A percentile compares a stretch with the other conserved stretches of the same genome.
Conservation (phyloP, 30 jellyfish, hydroid and myxozoan genomes). For the Turritopsis rubra region DNA sequence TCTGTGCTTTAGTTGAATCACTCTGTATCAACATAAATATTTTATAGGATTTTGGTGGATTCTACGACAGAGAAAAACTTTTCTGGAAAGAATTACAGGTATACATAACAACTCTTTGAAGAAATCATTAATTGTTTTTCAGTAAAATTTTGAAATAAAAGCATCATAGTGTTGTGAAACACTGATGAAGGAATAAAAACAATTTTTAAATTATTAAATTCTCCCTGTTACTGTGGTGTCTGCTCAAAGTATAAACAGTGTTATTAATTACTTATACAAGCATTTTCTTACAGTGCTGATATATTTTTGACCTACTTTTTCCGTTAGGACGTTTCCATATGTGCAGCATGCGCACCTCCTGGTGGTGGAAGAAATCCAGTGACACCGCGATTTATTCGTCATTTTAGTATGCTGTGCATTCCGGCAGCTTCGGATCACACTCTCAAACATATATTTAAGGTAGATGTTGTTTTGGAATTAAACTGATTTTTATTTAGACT, state of each 20-base stretch:
- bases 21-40: not conserved
- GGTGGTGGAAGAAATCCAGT: constrained; percentile 98
- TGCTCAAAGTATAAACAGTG: too few relatives aligned
- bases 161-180: too few relatives aligned
- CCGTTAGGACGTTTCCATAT: constrained; percentile 68
- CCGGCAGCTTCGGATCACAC: constrained; percentile 81
- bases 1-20: not conserved
- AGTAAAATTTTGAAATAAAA: too few relatives aligned
- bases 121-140: too few relatives aligned
- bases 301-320: not conserved
- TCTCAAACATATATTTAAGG: constrained; percentile 77
- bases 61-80: constrained; percentile 79
- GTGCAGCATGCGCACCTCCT: constrained; percentile 99
- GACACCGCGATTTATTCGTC: constrained; percentile 89
- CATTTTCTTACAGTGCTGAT: too few relatives aligned
- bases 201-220: too few relatives aligned
- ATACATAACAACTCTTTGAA: not conserved
- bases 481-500: not conserved
- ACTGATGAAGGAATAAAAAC: too few relatives aligned
- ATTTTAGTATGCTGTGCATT: constrained; percentile 81
- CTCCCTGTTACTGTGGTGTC: too few relatives aligned
- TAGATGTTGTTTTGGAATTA: not conserved
- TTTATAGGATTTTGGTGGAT: constrained; percentile 83
- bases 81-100: constrained; percentile 93
- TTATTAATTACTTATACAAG: too few relatives aligned